Conservation (phyloP, 2,113 vertebrate genomes). For the Bathybates hornii region DNA sequence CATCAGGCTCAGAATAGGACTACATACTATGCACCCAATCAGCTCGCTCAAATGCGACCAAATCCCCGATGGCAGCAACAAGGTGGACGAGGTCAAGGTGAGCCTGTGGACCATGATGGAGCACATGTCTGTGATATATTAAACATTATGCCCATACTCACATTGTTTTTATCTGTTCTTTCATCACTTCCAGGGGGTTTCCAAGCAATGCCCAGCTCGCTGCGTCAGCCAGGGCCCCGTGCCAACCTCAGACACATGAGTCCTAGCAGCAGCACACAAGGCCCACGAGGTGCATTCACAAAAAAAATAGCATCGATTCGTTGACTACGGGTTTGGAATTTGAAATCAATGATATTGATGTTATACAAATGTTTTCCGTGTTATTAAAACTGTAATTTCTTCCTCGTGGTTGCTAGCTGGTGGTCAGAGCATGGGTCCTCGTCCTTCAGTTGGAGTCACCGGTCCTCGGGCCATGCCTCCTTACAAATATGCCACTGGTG, state of each 20-base stretch:
- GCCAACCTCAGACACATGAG: slow-evolving; percentile 84
- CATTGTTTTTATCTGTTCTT: background rate
- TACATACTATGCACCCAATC: slow-evolving; percentile 94
- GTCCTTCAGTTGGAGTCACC: slow-evolving; percentile 78
- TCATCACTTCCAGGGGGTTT: slow-evolving; percentile 69
- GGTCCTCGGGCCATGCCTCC: slow-evolving; percentile 85
- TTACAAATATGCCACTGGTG: slow-evolving; percentile 88
- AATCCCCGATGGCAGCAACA: slow-evolving; percentile 95
- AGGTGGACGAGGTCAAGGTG: slow-evolving; percentile 93
- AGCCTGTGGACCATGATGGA: background rate
- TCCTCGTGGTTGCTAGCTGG: slow-evolving; percentile 49
- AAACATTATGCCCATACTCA: rapidly evolving
- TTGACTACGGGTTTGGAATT: background rate
- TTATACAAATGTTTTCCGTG: background rate
- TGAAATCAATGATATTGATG: background rate
- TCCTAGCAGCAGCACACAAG: slow-evolving; percentile 76
- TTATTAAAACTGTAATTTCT: background rate
- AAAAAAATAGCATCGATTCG: background rate
- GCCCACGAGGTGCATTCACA: slow-evolving; percentile 79
- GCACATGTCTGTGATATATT: background rate
- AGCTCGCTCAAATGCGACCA: slow-evolving; percentile 93
- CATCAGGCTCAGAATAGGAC: slow-evolving; percentile 92
- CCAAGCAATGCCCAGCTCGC: slow-evolving; percentile 87
- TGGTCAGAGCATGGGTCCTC: slow-evolving; percentile 81
- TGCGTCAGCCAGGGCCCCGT: slow-evolving; percentile 92